A percentile compares a stretch with the other conserved stretches of the same genome.
Conservation (phyloP, 1,140 invertebrate species). For the Drosophila fuyamai region DNA sequence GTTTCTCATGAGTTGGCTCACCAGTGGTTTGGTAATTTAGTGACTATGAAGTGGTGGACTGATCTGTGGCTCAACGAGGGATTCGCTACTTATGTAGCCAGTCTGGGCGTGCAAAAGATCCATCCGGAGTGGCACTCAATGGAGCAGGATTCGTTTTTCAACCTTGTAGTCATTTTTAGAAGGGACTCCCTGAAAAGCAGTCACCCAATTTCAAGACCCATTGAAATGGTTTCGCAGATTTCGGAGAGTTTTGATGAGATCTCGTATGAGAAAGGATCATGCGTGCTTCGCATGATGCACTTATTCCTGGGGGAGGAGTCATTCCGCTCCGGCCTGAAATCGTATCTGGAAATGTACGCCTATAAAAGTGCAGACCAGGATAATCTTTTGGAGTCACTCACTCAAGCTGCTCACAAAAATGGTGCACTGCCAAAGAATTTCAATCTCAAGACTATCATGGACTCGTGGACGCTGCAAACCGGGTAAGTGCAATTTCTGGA, state of each 20-base stretch:
- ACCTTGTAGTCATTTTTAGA: conserved; percentile 85
- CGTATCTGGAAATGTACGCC: conserved; percentile 87
- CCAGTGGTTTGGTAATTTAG: conserved; percentile 91
- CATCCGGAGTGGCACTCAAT: conserved; percentile 88
- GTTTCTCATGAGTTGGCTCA: conserved; percentile 92
- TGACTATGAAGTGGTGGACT: conserved; percentile 93
- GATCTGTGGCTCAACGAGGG: conserved; percentile 96
- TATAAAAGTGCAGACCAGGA: conserved; percentile 91
- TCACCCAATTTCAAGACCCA: conserved; percentile 87
- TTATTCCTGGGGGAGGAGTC: conserved; percentile 91
- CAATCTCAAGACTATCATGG: conserved; percentile 89
- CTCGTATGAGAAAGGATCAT: conserved; percentile 93
- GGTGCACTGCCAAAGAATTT: conserved; percentile 85
- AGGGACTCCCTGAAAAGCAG: conserved; percentile 87
- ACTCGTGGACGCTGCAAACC: conserved; percentile 92
- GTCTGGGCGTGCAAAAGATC: conserved; percentile 86
- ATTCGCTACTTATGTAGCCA: conserved; percentile 91
- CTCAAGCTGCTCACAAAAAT: conserved; percentile 86
- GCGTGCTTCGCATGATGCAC: conserved; percentile 94
- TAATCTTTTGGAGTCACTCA: conserved; percentile 92
- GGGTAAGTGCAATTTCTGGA: conserved; percentile 80
- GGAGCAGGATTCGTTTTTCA: conserved; percentile 87
- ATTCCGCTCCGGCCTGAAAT: conserved; percentile 88
- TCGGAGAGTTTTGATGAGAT: conserved; percentile 94
- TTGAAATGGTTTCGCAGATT: conserved; percentile 90